phyloP scores from a whole-genome alignment of 2,113 vertebrate genomes.

The Heptranchias perlo region DNA sequence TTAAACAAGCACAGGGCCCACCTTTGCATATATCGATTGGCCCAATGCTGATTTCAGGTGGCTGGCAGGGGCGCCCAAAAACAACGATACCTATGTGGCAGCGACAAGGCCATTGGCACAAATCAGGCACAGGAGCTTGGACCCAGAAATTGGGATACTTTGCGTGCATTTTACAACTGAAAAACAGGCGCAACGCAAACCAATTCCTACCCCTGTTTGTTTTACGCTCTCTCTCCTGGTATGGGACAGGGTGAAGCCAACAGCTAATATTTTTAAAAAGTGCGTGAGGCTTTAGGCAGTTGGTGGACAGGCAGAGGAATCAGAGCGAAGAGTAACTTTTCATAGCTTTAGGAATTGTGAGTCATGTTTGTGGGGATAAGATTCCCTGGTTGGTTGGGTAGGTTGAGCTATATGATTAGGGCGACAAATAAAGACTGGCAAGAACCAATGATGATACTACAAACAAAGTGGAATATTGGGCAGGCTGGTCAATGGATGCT shows the following conservation, averaged over 20 bases:
- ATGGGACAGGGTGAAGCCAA: not conserved
- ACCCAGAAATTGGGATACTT: not conserved
- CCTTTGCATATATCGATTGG: not conserved
- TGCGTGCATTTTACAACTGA: not conserved
- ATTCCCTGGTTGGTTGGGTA: not conserved
- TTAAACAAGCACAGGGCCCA: too few relatives aligned
- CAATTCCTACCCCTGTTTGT: not conserved
- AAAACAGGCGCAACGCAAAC: too few relatives aligned
- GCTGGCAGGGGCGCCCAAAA: not conserved
- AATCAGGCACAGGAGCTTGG: not conserved
- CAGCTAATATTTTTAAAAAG: not conserved
- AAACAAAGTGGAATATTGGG: too few relatives aligned
- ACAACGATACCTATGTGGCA: not conserved
- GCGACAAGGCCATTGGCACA: not conserved
- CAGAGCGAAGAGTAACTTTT: not conserved
- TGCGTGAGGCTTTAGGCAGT: not conserved
- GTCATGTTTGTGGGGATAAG: not conserved
- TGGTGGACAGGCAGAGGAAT: not conserved
- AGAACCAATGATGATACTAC: too few relatives aligned
- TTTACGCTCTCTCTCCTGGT: not conserved
- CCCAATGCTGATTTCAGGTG: not conserved
- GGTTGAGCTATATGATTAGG: too few relatives aligned
- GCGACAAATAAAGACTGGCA: not conserved
- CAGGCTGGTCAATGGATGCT: too few relatives aligned
- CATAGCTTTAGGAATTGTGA: not conserved